Evolutionary conservation across 2,113 vertebrate genomes (phyloP).

Genomic region (Lathamus discolor): DNA sequence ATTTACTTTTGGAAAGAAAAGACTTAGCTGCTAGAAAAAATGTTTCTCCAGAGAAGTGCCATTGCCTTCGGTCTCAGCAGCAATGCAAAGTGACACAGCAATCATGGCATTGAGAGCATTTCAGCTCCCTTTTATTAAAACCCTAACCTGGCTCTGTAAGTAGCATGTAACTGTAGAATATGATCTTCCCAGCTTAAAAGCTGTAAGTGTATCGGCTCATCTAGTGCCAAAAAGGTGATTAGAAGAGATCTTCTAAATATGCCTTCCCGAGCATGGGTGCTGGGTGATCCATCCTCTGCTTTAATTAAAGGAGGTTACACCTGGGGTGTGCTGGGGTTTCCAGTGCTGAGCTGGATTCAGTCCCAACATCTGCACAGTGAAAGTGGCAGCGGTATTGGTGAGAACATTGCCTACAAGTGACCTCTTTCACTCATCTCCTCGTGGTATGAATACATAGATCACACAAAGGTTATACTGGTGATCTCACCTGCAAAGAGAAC

Average conservation of each 20-base stretch:
- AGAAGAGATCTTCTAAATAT: background rate
- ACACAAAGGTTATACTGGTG: background rate
- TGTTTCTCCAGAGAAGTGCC: background rate
- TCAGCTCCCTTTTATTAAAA: background rate
- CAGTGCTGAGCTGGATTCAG: background rate
- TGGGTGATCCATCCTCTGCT: background rate
- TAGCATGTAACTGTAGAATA: background rate
- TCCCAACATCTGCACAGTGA: background rate
- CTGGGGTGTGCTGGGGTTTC: background rate
- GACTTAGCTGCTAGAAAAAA: background rate
- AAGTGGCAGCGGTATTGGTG: background rate
- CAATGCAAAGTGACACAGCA: background rate
- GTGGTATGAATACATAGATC: background rate
- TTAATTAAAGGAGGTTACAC: background rate
- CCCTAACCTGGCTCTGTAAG: background rate
- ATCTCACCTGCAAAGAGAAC: background rate
- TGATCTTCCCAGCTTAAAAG: background rate
- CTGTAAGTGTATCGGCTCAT: background rate
- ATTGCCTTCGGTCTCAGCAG: background rate
- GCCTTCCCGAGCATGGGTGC: background rate
- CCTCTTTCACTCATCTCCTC: background rate
- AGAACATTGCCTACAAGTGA: background rate
- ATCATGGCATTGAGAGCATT: background rate
- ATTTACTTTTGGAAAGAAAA: background rate
- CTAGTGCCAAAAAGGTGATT: background rate